These are phyloP conservation scores for Etheostoma spectabile DNA, from an alignment of 2,113 vertebrate genomes.

Conservation along the genomic window DNA sequence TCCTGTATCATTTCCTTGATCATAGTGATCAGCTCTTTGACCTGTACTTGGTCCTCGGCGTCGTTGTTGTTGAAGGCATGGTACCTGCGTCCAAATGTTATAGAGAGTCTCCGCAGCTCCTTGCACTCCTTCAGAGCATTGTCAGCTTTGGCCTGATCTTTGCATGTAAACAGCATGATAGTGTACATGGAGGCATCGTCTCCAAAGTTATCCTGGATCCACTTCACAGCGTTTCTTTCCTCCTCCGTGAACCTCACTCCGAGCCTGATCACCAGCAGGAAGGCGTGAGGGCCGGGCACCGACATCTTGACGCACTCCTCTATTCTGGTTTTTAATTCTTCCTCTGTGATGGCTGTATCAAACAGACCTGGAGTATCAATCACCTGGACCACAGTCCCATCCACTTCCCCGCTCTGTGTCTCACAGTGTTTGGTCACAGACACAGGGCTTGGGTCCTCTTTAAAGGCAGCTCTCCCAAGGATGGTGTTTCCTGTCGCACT, in stretches of 20 bases:
- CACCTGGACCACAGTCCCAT: conserved; percentile 71
- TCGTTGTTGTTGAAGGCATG: conserved; percentile 81
- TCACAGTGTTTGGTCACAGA: conserved; percentile 77
- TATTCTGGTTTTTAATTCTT: conserved; percentile 70
- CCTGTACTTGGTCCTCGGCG: conserved; percentile 63
- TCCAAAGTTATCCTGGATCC: conserved; percentile 84
- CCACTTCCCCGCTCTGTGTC: conserved; percentile 65
- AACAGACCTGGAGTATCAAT: conserved; percentile 84
- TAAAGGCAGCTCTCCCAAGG: conserved; percentile 74
- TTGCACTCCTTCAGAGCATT: conserved; percentile 71
- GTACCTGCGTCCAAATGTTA: conserved; percentile 74
- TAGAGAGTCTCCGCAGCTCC: conserved; percentile 71
- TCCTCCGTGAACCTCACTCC: conserved; percentile 78
- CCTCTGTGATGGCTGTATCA: conserved; percentile 65
- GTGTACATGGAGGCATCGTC: conserved; percentile 78
- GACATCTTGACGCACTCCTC: conserved; percentile 76
- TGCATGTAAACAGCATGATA: conserved; percentile 81
- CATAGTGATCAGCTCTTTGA: conserved; percentile 74
- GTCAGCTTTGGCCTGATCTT: conserved; percentile 76
- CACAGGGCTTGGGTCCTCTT: conserved; percentile 70
- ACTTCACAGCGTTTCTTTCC: conserved; percentile 75
- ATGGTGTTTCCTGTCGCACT: conserved; percentile 84
- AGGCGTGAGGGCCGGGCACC: conserved; percentile 78
- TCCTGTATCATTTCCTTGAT: conserved; percentile 74
- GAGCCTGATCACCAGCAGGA: conserved; percentile 80